These are phyloP conservation scores for Bombylius major DNA, from an alignment of 2,888 invertebrate genomes.

Conservation along the genomic window DNA sequence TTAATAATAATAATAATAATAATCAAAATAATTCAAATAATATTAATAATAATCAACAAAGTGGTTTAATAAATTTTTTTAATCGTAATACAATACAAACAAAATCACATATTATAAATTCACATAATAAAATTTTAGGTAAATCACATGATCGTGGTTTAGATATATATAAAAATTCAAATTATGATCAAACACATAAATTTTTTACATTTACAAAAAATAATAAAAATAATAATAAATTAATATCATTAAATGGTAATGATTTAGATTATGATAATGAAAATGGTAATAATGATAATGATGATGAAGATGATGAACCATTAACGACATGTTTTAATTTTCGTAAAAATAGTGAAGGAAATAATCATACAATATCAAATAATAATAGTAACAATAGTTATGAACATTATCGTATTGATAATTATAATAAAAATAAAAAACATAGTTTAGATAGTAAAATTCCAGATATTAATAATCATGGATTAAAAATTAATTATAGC, in stretches of 20 bases:
- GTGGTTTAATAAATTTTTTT: no score
- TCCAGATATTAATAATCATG: constrained; percentile 16
- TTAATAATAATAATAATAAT: constrained; percentile 13
- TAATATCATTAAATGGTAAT: background rate
- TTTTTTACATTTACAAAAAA: constrained; percentile 3
- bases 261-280: constrained; percentile 4
- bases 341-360: constrained; percentile 17
- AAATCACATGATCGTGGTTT: constrained; percentile 33
- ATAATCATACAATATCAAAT: constrained; percentile 4
- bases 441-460: constrained; percentile 33
- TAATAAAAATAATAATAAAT: constrained; percentile 2
- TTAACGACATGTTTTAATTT: constrained; percentile 29
- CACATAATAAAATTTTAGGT: constrained; percentile 17
- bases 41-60: constrained; percentile 10
- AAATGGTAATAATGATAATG: constrained; percentile 20
- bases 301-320: constrained; percentile 22
- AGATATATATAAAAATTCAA: constrained; percentile 20
- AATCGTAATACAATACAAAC: constrained; percentile 1
- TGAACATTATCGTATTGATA: constrained; percentile 3
- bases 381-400: constrained; percentile 12
- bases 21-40: constrained; percentile 12
- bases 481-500: constrained; percentile 1
- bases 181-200: constrained; percentile 1
- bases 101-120: background rate
- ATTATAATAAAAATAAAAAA: constrained; percentile 25